phyloP scores from a whole-genome alignment of 2,113 vertebrate genomes.

The Ammospiza caudacuta region DNA sequence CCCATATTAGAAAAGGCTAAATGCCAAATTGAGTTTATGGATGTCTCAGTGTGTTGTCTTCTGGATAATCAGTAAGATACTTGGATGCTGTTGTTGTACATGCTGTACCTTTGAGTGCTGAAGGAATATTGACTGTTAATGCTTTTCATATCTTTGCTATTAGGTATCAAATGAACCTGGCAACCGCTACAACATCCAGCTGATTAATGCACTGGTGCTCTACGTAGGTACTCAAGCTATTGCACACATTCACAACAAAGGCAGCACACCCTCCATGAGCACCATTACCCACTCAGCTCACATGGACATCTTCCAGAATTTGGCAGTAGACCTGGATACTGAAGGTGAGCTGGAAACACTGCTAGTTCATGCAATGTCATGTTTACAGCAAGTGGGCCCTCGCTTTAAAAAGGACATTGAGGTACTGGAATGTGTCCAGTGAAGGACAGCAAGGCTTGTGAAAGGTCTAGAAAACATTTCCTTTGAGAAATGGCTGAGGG shows the following conservation, averaged over 20 bases:
- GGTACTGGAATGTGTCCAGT: neutral
- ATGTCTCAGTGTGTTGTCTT: neutral
- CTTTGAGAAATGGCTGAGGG: neutral
- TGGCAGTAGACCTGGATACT: constrained; percentile 97
- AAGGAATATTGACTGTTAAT: neutral
- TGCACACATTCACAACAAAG: constrained; percentile 98
- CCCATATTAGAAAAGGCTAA: neutral
- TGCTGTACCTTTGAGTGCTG: neutral
- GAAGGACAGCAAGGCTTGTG: neutral
- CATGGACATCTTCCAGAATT: constrained; percentile 99
- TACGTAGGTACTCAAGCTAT: constrained; percentile 98
- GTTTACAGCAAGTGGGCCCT: neutral
- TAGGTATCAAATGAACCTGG: constrained; percentile 98
- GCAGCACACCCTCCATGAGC: constrained; percentile 99
- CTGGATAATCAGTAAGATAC: neutral
- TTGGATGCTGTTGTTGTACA: neutral
- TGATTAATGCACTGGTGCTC: constrained; percentile 97
- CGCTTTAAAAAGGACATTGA: neutral
- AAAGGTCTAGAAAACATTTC: neutral
- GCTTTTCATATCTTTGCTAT: neutral
- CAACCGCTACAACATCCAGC: constrained; percentile 98
- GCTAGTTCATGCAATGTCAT: accelerated
- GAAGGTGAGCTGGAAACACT: constrained; percentile 81
- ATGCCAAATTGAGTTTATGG: neutral
- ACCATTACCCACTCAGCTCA: constrained; percentile 99